A percentile compares a stretch with the other conserved stretches of the same genome.
Evolutionary conservation across 2,888 invertebrate genomes (phyloP).

Genomic region (Neoascia interrupta): DNA sequence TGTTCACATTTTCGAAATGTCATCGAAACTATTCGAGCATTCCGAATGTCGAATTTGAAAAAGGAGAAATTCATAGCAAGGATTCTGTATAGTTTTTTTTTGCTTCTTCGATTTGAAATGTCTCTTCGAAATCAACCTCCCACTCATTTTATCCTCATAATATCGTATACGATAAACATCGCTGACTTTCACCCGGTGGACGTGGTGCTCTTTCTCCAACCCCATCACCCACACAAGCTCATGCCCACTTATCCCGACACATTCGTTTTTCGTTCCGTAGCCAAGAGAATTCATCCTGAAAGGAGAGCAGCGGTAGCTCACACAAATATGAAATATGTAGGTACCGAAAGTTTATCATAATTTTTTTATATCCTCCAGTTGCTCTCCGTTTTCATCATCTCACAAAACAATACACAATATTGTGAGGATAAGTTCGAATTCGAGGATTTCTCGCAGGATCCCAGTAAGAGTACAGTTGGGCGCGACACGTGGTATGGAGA

Average conservation of each 20-base stretch:
- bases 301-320: too few species aligned
- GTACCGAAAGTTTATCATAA: conserved; percentile 67
- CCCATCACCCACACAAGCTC: conserved; percentile 47
- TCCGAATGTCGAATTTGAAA: not conserved
- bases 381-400: conserved; percentile 62
- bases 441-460: conserved; percentile 69
- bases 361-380: conserved; percentile 56
- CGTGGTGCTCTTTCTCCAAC: conserved; percentile 25
- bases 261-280: conserved; percentile 42
- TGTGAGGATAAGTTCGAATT: conserved; percentile 67
- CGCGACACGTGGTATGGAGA: conserved; percentile 73
- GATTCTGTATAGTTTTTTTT: too few species aligned
- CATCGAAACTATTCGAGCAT: conserved; percentile 26
- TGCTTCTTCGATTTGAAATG: too few species aligned
- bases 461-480: conserved; percentile 72
- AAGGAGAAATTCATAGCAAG: too few species aligned
- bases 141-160: conserved; percentile 2
- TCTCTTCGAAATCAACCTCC: conserved; percentile 2
- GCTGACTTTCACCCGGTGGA: conserved; percentile 13
- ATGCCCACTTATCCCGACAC: conserved; percentile 17
- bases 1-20: conserved; percentile 36
- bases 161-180: conserved; percentile 59
- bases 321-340: conserved; percentile 64
- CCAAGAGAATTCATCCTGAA: conserved; percentile 66
- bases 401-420: conserved; percentile 28